Base-by-base conservation (phyloP, 2,888 invertebrate species). In the Polyommatus icarus region DNA sequence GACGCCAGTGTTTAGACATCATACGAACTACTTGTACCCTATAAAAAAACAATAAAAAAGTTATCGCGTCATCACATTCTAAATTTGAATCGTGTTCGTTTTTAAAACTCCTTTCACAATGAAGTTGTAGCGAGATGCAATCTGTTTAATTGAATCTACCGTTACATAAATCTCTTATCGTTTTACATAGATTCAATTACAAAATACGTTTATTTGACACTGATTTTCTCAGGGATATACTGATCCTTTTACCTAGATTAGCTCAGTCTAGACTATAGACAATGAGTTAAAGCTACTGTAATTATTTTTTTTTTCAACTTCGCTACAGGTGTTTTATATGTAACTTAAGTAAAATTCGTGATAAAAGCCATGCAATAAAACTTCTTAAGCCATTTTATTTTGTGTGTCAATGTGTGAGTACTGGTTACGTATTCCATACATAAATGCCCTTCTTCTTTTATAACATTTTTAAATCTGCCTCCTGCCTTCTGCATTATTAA, bases 141-240 rank as follows among this genome's bases (percentile, higher is more conserved):
- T 59, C 61, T 61, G 10, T 61, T 10, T 61, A 24, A 61, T 61
- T 61, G 24, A 61, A 61, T 61, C 61, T 24, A 61, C 61, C 61
- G 61, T 61, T 61, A 61, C 24, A 24, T 61, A 24, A 61, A 24
- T 61, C 10, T 20, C 24, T 61, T 61, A 20, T 61, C 20, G 24
- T 61, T 61, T 61, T 24, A 61, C 61, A 24, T 46, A 46, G 20
- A 46, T 6, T 46, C 18, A 36, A 75, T 24, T 50, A 50, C 46
- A n/a, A 75, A 75, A 75, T 75, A 75, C 3, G 4, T 61, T 20
- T 10, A 61, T 20, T 24, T 24, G 24, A 10, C 10, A 24, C 24
- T 24, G 61, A 61, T 61, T 61, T 61, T 61, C 61, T 61, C 61
- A 61, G 20, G 61, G 61, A 61, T 61, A 24, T 61, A 12, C 20